Base-by-base conservation (phyloP, 2,113 vertebrate genomes). In the Todiramphus saurophagus region DNA sequence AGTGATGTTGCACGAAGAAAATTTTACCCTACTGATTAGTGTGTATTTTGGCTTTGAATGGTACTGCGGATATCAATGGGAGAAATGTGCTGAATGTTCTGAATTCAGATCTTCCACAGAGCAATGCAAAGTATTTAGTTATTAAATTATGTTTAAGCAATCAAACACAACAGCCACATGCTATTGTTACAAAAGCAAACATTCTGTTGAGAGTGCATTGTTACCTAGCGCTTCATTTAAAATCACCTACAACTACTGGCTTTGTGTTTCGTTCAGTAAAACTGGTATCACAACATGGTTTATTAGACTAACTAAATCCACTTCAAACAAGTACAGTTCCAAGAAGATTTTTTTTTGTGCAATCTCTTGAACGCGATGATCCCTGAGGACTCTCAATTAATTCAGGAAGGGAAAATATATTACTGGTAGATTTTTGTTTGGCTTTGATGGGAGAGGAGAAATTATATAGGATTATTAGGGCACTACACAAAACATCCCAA, bases 11-110 rank as follows among this genome's bases (percentile, higher is more conserved):
- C 87, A 77, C 33, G 44, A 63, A 91, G 43, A 50, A 62, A 80
- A 60, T 92, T 48, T 31, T 74, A 41, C 64, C 87, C 80, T 8
- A 20, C 68, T 23, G 50, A 48, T 74, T 2, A 41, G 44, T 95
- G 90, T 94, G 90, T 93, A 13, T 74, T 92, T 96, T 93, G 96
- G 90, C 92, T 91, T 82, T 12, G 48, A 18, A 5, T 2, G 50
- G 56, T 31, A 7, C 68, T 93, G 79, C 68, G 90, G 79, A 70
- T 89, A 78, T 69, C 94, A 58, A 7, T 31, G 69, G 90, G 64
- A 96, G 86, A 91, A 94, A 96, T 94, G 95, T 96, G 96, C 96
- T 96, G 94, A 95, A 41, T 17, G 73, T 39, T 94, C 83, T 58
- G 80, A 89, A 93, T 90, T 90, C 35, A 5, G 83, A 50, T 90